Evolutionary conservation across 1,140 invertebrate species (phyloP).

Genomic region (Drosophila kohkoa): DNA sequence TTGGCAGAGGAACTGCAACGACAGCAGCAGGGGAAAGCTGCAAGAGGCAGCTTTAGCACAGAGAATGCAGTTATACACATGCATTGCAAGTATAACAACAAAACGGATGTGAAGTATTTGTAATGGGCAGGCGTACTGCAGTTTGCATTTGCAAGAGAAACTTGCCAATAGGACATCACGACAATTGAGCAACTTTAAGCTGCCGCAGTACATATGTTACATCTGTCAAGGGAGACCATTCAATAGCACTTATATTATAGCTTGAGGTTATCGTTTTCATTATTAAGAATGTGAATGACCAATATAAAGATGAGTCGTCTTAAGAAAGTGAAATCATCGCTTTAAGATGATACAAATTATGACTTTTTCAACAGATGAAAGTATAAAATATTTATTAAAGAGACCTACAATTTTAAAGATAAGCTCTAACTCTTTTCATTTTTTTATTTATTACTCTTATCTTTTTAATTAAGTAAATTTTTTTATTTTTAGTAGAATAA

Average conservation of each 20-base stretch:
- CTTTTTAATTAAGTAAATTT: no score
- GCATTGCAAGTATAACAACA: constrained; percentile 20
- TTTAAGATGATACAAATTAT: no score
- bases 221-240: not conserved
- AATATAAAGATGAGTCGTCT: no score
- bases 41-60: constrained; percentile 1
- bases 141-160: not conserved
- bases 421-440: no score
- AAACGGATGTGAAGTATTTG: constrained; percentile 35
- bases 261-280: no score
- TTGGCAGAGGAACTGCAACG: constrained; percentile 61
- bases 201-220: not conserved
- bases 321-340: no score
- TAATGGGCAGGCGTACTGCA: constrained; percentile 10
- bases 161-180: not conserved
- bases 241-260: not conserved
- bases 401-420: no score
- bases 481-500: no score
- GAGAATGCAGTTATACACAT: constrained; percentile 52
- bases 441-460: no score
- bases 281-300: no score
- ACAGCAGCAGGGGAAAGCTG: constrained; percentile 13
- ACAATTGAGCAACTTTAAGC: constrained; percentile 1
- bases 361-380: no score
- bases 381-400: no score